phyloP scores from a whole-genome alignment of 2,113 vertebrate genomes.

The Prietella phreatophila region DNA sequence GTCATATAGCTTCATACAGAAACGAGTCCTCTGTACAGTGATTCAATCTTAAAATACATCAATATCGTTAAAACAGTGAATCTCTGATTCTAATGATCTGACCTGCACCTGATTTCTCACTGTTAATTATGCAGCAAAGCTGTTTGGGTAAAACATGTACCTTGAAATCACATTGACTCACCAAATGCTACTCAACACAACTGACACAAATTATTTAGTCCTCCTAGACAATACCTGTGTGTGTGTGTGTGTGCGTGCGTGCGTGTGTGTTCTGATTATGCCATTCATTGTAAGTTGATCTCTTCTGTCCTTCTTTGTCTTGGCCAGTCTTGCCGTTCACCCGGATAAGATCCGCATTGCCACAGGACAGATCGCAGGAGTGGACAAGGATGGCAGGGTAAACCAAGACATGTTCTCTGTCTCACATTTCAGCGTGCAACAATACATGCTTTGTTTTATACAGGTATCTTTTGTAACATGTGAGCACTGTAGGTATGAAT shows the following conservation, averaged over 20 bases:
- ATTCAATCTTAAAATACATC: background rate
- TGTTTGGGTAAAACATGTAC: background rate
- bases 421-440: background rate
- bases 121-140: background rate
- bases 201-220: background rate
- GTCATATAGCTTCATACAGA: background rate
- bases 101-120: background rate
- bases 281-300: background rate
- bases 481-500: background rate
- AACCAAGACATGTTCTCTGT: background rate
- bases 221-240: background rate
- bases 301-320: slow-evolving; percentile 42
- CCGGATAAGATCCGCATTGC: slow-evolving; percentile 98
- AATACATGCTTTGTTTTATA: background rate
- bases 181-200: background rate
- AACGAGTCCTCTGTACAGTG: background rate
- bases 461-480: background rate
- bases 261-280: slow-evolving; percentile 3
- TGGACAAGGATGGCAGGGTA: slow-evolving; percentile 98
- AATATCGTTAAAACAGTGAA: background rate
- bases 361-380: slow-evolving; percentile 96
- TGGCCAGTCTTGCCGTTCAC: slow-evolving; percentile 89
- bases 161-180: background rate
- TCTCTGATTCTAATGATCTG: background rate
- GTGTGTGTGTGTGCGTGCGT: background rate